Conservation (phyloP, 1,140 invertebrate genomes). For the Temnothorax curvispinosus region DNA sequence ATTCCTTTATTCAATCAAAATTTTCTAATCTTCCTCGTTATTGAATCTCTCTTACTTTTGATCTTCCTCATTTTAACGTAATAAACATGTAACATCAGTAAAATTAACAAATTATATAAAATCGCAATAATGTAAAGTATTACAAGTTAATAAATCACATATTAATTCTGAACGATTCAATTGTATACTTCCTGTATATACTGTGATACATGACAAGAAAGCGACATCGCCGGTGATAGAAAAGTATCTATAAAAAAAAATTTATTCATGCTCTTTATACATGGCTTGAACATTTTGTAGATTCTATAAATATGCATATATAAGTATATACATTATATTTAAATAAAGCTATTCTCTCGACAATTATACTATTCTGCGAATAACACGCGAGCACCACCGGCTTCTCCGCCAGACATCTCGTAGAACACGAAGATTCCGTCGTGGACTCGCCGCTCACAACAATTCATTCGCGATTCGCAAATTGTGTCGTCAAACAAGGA, state of each 20-base stretch:
- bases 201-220: neutral
- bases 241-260: slow-evolving; percentile 53
- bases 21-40: no score
- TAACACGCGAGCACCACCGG: slow-evolving; percentile 23
- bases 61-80: no score
- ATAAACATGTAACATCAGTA: neutral
- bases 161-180: neutral
- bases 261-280: slow-evolving; percentile 55
- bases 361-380: slow-evolving; percentile 41
- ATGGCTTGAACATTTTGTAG: slow-evolving; percentile 47
- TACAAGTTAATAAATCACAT: neutral
- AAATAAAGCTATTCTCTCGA: slow-evolving; percentile 52
- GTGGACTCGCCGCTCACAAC: neutral
- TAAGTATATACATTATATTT: slow-evolving; percentile 58
- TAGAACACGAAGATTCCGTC: slow-evolving; percentile 1
- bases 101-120: neutral
- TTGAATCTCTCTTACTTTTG: neutral
- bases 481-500: slow-evolving; percentile 19
- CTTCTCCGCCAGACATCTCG: slow-evolving; percentile 12
- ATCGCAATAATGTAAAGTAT: neutral
- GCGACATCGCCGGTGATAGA: neutral
- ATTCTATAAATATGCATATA: slow-evolving; percentile 58
- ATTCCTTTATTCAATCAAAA: neutral
- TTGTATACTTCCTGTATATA: neutral
- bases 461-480: neutral